A percentile compares a stretch with the other conserved stretches of the same genome.
Conservation (phyloP, 1,140 invertebrate species). For the Trigoniulus corallinus region DNA sequence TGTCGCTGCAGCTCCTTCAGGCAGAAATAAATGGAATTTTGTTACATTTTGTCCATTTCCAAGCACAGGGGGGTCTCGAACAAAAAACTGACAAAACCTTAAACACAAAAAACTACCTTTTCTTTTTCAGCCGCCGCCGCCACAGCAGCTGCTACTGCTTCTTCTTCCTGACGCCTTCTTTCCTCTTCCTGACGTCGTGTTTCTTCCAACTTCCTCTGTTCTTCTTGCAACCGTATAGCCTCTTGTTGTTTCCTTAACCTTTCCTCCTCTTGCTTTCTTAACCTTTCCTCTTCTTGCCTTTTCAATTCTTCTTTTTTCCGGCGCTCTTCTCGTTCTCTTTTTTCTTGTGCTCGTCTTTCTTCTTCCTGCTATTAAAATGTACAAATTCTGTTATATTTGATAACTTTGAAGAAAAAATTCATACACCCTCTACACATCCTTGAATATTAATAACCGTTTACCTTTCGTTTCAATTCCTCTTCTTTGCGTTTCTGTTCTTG, state of each 20-base stretch:
- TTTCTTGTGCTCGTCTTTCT: too few species aligned
- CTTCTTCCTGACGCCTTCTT: conserved; percentile 11
- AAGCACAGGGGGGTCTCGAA: conserved; percentile 9
- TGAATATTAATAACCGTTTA: too few species aligned
- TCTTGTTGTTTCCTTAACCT: conserved; percentile 5
- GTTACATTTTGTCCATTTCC: too few species aligned
- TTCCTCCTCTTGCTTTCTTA: conserved; percentile 11
- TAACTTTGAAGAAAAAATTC: background rate
- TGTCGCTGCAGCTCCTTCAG: too few species aligned
- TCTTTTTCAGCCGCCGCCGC: conserved; percentile 7
- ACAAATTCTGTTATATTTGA: too few species aligned
- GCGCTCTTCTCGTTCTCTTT: conserved; percentile 5
- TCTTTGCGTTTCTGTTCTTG: conserved; percentile 9
- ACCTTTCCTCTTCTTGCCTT: conserved; percentile 15
- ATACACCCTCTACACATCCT: too few species aligned
- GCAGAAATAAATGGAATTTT: too few species aligned
- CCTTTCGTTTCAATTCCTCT: too few species aligned
- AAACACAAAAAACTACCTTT: conserved; percentile 3
- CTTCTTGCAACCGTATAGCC: conserved; percentile 12
- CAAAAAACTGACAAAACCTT: background rate
- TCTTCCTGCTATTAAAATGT: too few species aligned
- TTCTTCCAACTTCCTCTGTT: conserved; percentile 14
- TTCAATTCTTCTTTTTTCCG: conserved; percentile 16
- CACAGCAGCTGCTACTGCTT: conserved; percentile 13
- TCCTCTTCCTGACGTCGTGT: conserved; percentile 14